Base-by-base conservation (phyloP, 2,113 vertebrate species). In the Cyphomyrus discorhynchus region DNA sequence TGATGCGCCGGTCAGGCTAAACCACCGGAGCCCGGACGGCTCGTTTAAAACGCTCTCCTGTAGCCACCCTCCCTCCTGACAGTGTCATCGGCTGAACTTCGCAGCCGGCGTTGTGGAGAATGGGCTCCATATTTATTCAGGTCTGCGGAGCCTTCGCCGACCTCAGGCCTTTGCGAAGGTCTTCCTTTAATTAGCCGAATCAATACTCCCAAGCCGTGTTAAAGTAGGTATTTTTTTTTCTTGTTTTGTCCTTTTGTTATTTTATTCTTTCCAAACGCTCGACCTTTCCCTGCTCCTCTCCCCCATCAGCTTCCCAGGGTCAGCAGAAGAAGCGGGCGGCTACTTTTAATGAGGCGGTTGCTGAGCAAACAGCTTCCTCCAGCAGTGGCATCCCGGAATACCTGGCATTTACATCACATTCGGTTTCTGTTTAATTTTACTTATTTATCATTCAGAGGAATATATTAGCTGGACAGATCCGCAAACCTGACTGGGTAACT, bases 141-240 rank as follows among this genome's bases (percentile, higher is more conserved):
- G 93, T 95, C 94, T 92, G 91, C 93, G 91, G 35, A 87, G 92
- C 92, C 93, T 92, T 91, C 84, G 89, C 91, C 77, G 89, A 93
- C 94, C 94, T 93, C 92, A 92, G 92, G 94, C 93, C 91, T 91
- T 93, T 93, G 93, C 92, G 93, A 94, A 89, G 90, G 92, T 93
- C 93, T 93, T 93, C 93, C 95, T 96, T 96, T 94, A 96, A 96
- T 96, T 95, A 95, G 94, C 93, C 91, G 91, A 95, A 96, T 95
- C 94, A 94, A 95, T 95, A 95, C 91, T 87, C 91, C 9, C 82
- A 92, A 92, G 90, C 92, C 88, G 90, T 87, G 86, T 49, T 89
- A 92, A 93, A 94, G 93, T 91, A 86, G 92, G 88, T 90, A 7
- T 39, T 56, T 86, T 89, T 94, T 89, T 77, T 50, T 89, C 88